Conservation (phyloP, 2,797 vertebrate genomes). For the Brachyrhaphis roseni region DNA sequence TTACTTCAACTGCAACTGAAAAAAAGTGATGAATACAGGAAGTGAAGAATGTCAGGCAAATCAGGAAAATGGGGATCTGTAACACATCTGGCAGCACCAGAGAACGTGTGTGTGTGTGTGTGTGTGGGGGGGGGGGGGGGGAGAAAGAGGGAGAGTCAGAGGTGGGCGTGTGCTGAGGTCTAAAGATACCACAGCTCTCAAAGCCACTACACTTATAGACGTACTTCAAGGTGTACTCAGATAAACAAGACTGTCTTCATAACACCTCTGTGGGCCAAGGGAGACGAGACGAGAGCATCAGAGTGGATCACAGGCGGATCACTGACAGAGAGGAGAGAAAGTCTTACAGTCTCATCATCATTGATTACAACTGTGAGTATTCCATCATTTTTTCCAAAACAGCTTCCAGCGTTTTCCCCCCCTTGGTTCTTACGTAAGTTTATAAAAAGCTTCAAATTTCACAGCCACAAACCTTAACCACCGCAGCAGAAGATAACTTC, state of each 20-base stretch:
- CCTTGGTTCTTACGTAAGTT: background rate
- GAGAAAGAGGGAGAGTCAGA: constrained; percentile 31
- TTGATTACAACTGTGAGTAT: constrained; percentile 65
- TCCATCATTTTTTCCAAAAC: constrained; percentile 25
- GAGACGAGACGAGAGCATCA: constrained; percentile 46
- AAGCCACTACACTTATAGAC: constrained; percentile 27
- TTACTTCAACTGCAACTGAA: constrained; percentile 19
- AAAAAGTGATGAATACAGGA: background rate
- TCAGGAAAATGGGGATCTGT: constrained; percentile 26
- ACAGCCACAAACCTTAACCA: constrained; percentile 31
- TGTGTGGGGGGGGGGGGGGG: background rate
- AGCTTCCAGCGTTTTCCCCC: constrained; percentile 5
- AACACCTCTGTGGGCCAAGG: constrained; percentile 35
- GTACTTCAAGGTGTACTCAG: constrained; percentile 22
- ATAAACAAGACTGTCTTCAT: constrained; percentile 28
- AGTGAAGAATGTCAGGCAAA: constrained; percentile 13
- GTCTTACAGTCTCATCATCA: constrained; percentile 37
- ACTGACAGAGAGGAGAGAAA: constrained; percentile 26
- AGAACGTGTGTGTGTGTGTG: background rate
- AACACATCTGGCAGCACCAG: constrained; percentile 66
- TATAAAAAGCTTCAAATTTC: constrained; percentile 21
- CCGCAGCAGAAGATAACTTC: background rate
- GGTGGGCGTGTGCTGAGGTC: constrained; percentile 27
- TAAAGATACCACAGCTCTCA: constrained; percentile 25
- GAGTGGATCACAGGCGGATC: constrained; percentile 7